Evolutionary conservation across 2,113 vertebrate species (phyloP).

Genomic region (Gymnorhina tibicen): DNA sequence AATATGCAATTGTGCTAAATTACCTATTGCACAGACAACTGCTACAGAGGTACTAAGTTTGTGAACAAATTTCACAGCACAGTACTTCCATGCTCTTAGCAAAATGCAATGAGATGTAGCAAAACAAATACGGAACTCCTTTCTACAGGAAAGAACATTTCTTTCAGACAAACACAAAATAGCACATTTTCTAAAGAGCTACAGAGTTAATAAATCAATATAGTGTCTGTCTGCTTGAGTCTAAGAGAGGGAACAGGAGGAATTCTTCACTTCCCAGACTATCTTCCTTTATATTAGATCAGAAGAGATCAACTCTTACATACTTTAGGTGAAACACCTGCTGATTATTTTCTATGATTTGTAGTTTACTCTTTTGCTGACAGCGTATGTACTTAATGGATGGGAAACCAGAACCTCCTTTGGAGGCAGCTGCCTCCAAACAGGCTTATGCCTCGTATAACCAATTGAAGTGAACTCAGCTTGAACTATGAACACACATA

Average conservation of each 20-base stretch:
- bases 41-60: background rate
- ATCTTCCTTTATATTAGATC: background rate
- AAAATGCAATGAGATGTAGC: background rate
- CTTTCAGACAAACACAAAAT: background rate
- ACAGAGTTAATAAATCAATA: background rate
- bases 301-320: background rate
- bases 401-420: background rate
- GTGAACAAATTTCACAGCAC: background rate
- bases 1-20: background rate
- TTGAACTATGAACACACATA: background rate
- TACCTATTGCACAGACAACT: background rate
- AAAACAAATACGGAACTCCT: background rate
- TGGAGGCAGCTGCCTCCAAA: background rate
- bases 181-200: background rate
- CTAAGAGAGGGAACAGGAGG: background rate
- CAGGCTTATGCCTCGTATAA: background rate
- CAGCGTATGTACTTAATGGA: background rate
- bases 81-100: background rate
- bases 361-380: background rate
- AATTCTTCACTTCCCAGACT: background rate
- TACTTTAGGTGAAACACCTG: slow-evolving; percentile 8
- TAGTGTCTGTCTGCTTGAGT: background rate
- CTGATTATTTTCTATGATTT: background rate
- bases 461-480: background rate
- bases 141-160: background rate